phyloP scores from a whole-genome alignment of 1,140 invertebrate genomes.

The Daktulosphaira vitifoliae region DNA sequence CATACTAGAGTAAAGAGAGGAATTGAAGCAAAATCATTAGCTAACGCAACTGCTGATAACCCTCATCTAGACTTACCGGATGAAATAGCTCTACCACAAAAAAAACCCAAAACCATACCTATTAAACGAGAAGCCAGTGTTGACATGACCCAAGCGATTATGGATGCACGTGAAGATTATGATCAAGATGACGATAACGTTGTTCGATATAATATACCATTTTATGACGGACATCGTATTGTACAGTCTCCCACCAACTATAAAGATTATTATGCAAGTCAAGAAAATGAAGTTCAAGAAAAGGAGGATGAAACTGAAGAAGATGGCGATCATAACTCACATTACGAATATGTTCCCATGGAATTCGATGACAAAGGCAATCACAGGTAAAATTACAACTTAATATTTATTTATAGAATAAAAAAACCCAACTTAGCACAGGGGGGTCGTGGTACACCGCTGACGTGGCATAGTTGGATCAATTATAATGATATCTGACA shows the following conservation, averaged over 20 bases:
- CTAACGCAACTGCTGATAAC: background rate
- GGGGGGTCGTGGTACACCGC: too few relatives aligned
- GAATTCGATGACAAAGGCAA: constrained; percentile 30
- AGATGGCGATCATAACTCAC: constrained; percentile 18
- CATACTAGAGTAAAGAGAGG: background rate
- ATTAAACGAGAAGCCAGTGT: background rate
- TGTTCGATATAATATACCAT: constrained; percentile 1
- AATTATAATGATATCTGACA: too few relatives aligned
- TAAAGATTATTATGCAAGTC: background rate
- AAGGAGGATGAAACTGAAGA: constrained; percentile 2
- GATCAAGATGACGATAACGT: constrained; percentile 17
- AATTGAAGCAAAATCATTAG: background rate
- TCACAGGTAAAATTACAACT: constrained; percentile 3
- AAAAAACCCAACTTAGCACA: too few relatives aligned
- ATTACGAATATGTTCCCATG: constrained; percentile 36
- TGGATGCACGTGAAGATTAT: constrained; percentile 14
- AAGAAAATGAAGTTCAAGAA: background rate
- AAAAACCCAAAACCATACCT: background rate
- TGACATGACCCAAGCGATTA: constrained; percentile 31
- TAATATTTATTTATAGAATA: too few relatives aligned
- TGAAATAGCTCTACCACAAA: background rate
- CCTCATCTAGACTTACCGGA: background rate
- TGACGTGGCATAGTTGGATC: too few relatives aligned
- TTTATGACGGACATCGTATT: constrained; percentile 1
- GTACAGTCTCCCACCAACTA: background rate